A percentile compares a stretch with the other conserved stretches of the same genome.
Conservation (phyloP, 2,797 vertebrate genomes). For the Erpetoichthys calabaricus region DNA sequence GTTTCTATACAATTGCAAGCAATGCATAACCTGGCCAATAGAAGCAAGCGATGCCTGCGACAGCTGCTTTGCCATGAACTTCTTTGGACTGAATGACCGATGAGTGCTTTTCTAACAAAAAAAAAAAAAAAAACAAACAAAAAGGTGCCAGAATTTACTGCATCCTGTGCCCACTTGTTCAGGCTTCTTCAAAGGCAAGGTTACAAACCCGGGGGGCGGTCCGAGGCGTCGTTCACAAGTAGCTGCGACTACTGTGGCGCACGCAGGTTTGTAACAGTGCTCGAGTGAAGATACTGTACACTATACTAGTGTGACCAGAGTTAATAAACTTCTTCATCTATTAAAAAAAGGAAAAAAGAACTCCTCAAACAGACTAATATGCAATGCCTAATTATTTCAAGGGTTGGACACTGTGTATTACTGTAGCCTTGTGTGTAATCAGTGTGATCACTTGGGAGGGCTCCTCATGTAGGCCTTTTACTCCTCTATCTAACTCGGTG, state of each 20-base stretch:
- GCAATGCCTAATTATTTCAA: constrained; percentile 15
- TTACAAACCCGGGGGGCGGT: too few relatives aligned
- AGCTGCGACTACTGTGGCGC: constrained; percentile 13
- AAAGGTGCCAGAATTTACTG: too few relatives aligned
- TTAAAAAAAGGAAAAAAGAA: not conserved
- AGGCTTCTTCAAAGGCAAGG: too few relatives aligned
- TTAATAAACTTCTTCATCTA: constrained; percentile 8
- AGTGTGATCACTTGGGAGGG: constrained; percentile 17
- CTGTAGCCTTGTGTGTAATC: constrained; percentile 21
- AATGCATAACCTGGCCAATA: too few relatives aligned
- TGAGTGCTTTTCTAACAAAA: too few relatives aligned
- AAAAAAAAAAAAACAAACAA: too few relatives aligned
- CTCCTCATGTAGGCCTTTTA: constrained; percentile 32
- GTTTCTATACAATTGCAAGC: too few relatives aligned
- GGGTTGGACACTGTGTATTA: constrained; percentile 18
- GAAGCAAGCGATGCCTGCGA: too few relatives aligned
- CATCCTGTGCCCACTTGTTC: too few relatives aligned
- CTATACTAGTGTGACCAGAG: not conserved
- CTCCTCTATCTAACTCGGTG: constrained; percentile 34
- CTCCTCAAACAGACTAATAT: constrained; percentile 1
- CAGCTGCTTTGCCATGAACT: too few relatives aligned
- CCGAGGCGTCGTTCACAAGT: not conserved
- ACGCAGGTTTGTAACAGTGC: constrained; percentile 1
- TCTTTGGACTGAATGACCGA: too few relatives aligned
- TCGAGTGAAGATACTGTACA: constrained; percentile 2